Evolutionary conservation across 1,140 invertebrate species (phyloP).

Genomic region (Lepidurus packardi): DNA sequence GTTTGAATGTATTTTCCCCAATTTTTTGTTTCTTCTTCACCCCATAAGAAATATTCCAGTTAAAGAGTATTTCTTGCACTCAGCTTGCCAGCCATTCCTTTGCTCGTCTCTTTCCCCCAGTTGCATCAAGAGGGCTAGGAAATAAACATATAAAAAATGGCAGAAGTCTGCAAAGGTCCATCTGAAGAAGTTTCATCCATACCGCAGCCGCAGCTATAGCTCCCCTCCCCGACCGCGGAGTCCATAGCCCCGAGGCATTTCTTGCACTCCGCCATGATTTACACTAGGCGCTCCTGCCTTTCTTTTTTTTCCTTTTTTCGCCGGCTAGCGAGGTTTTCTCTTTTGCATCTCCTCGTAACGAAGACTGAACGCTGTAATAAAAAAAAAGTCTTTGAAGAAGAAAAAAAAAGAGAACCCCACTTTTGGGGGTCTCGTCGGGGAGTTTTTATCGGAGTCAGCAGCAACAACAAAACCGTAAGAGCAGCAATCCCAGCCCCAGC

Average conservation of each 20-base stretch:
- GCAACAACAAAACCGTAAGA: constrained; percentile 3
- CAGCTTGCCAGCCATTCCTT: too few relatives aligned
- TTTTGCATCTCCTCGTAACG: background rate
- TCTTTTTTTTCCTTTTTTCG: background rate
- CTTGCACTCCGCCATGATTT: background rate
- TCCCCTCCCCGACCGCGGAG: background rate
- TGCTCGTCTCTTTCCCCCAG: too few relatives aligned
- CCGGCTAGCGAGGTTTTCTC: background rate
- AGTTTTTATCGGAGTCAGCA: constrained; percentile 9
- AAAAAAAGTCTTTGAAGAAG: background rate
- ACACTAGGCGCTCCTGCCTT: background rate
- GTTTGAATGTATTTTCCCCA: too few relatives aligned
- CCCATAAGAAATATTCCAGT: too few relatives aligned
- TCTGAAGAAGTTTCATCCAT: background rate
- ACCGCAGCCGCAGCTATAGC: background rate
- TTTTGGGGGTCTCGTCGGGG: background rate
- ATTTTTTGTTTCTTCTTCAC: too few relatives aligned
- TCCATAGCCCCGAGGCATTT: background rate
- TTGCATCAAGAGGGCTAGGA: background rate
- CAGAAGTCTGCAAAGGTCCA: background rate
- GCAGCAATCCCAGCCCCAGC: background rate
- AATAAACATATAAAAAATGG: background rate
- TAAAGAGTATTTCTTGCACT: too few relatives aligned
- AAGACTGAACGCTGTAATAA: background rate
- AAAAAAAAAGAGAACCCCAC: background rate